These are phyloP conservation scores for Tethea ocularis DNA, from an alignment of 2,888 invertebrate genomes.

Conservation along the genomic window DNA sequence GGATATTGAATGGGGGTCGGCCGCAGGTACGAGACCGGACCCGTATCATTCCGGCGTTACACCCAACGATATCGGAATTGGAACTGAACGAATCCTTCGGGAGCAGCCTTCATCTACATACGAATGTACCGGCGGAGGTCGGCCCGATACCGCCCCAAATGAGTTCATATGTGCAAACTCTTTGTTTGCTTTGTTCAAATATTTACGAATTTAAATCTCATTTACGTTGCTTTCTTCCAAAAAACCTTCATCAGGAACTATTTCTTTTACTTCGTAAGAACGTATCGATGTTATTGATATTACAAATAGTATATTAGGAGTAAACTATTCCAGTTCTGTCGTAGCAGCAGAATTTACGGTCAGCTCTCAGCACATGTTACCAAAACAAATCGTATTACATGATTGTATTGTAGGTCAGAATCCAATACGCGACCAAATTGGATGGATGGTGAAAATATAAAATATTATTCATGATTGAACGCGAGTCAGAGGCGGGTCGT, in stretches of 20 bases:
- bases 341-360: not conserved
- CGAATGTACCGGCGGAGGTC: constrained; percentile 12
- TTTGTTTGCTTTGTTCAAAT: constrained; percentile 3
- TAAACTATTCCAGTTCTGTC: not conserved
- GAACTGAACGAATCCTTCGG: constrained; percentile 4
- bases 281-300: not conserved
- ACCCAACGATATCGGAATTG: not conserved
- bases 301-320: not conserved
- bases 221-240: not conserved
- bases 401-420: constrained; percentile 8
- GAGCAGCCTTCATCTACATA: constrained; percentile 17
- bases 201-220: not conserved
- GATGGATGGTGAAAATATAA: constrained; percentile 24
- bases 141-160: not conserved
- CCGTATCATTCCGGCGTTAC: constrained; percentile 11
- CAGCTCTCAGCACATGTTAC: constrained; percentile 1
- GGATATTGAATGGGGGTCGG: constrained; percentile 12
- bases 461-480: constrained; percentile 38
- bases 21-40: constrained; percentile 12
- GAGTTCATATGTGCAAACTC: constrained; percentile 9
- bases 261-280: not conserved
- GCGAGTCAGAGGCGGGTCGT: constrained; percentile 13
- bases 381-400: not conserved
- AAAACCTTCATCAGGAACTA: not conserved
- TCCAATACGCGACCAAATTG: constrained; percentile 13